phyloP scores from a whole-genome alignment of 1,140 invertebrate species.

The Medauroidea extradentata region DNA sequence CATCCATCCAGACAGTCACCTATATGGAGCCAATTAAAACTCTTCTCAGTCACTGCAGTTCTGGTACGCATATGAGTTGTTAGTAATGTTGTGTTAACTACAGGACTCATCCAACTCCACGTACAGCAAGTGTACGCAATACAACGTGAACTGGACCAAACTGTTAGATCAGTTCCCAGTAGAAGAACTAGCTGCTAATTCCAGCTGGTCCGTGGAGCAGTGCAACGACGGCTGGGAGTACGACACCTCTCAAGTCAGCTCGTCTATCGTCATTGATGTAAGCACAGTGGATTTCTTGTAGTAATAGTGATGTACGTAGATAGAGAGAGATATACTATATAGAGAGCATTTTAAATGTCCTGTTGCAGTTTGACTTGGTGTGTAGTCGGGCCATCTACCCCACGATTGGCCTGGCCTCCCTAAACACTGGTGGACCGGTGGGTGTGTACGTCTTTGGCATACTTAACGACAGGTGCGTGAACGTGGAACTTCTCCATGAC shows the following conservation, averaged over 20 bases:
- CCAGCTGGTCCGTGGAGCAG: conserved; percentile 56
- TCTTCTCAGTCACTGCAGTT: no score
- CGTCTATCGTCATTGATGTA: conserved; percentile 80
- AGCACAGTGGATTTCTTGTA: no score
- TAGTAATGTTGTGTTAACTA: no score
- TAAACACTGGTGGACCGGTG: conserved; percentile 78
- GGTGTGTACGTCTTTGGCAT: conserved; percentile 81
- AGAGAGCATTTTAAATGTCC: no score
- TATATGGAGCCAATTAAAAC: no score
- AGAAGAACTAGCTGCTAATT: conserved; percentile 44
- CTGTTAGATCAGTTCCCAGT: conserved; percentile 38
- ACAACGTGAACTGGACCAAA: conserved; percentile 66
- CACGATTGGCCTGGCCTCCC: conserved; percentile 72
- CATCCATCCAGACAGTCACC: no score
- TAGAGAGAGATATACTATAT: no score
- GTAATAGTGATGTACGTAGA: no score
- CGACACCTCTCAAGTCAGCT: conserved; percentile 58
- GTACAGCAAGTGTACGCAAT: conserved; percentile 59
- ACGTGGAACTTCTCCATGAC: no score
- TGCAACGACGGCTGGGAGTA: conserved; percentile 80
- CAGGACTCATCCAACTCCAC: conserved; percentile 42
- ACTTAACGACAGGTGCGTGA: conserved; percentile 67
- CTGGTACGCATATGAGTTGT: conserved; percentile 15
- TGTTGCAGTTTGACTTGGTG: conserved; percentile 76
- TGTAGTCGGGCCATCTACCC: conserved; percentile 80